Percentiles rank a stretch among this genome's conserved stretches.
These are phyloP conservation scores for Phataginus tricuspis DNA, from an alignment of 2,797 vertebrate genomes.

Conservation along the genomic window DNA sequence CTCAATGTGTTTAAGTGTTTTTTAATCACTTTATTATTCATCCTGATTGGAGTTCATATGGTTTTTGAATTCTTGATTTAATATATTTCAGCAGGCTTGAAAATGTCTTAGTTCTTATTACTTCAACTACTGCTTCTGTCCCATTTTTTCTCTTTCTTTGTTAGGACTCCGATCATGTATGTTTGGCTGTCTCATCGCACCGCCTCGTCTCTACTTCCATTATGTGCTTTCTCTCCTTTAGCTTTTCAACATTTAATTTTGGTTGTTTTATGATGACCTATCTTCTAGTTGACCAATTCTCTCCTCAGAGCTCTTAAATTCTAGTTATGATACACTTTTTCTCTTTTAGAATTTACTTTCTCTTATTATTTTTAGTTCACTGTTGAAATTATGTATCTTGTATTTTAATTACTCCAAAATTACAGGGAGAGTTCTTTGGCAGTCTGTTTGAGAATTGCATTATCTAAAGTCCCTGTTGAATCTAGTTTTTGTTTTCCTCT, in stretches of 20 bases:
- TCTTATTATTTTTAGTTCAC: background rate
- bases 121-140: background rate
- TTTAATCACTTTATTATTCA: slow-evolving; percentile 30
- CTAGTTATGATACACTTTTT: background rate
- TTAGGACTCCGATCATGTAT: too few species aligned
- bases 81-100: background rate
- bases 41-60: background rate
- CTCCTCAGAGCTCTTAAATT: background rate
- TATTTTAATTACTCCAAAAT: background rate
- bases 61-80: slow-evolving; percentile 23
- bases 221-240: background rate
- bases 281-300: background rate
- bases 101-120: background rate
- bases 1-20: background rate
- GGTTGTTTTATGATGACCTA: background rate
- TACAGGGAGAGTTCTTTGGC: background rate
- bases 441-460: background rate
- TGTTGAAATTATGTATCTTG: background rate
- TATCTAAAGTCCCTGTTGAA: background rate
- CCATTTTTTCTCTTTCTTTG: background rate
- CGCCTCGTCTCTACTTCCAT: background rate
- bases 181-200: too few species aligned
- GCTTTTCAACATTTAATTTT: background rate
- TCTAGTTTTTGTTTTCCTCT: background rate
- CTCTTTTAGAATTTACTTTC: background rate